Evolutionary conservation across 2,797 vertebrate species (phyloP).

Genomic region (Pempheris klunzingeri): DNA sequence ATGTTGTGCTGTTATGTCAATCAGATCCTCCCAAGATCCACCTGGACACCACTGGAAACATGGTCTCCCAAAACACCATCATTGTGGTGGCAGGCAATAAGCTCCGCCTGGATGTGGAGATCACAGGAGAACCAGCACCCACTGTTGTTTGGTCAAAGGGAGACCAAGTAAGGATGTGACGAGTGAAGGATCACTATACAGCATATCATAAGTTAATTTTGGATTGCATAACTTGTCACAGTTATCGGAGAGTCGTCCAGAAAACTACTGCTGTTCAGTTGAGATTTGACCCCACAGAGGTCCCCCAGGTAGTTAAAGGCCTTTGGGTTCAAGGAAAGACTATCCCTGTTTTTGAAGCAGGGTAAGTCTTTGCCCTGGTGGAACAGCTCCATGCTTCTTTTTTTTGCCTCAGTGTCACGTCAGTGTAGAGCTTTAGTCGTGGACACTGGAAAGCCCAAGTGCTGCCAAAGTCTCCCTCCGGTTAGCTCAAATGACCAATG

Average conservation of each 20-base stretch:
- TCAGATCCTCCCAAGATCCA: slow-evolving; percentile 95
- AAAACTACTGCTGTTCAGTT: slow-evolving; percentile 15
- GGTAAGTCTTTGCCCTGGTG: neutral
- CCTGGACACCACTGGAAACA: slow-evolving; percentile 90
- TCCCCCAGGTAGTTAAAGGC: neutral
- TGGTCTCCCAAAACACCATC: slow-evolving; percentile 90
- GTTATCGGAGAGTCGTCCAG: neutral
- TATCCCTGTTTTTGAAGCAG: slow-evolving; percentile 16
- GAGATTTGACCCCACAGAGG: slow-evolving; percentile 27
- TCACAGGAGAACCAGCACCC: slow-evolving; percentile 91
- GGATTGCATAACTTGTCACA: neutral
- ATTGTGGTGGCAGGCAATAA: slow-evolving; percentile 96
- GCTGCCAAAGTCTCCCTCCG: neutral
- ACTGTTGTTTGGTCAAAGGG: slow-evolving; percentile 88
- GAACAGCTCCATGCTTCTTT: neutral
- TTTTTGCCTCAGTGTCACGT: slow-evolving; percentile 17
- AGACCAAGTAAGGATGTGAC: slow-evolving; percentile 74
- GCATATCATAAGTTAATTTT: neutral
- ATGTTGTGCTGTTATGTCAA: slow-evolving; percentile 1
- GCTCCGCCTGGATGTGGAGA: slow-evolving; percentile 91
- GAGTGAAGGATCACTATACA: neutral
- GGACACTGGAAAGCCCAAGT: neutral
- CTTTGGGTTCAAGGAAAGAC: neutral
- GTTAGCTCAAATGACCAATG: neutral
- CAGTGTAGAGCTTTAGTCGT: neutral